phyloP scores from a whole-genome alignment of 1,140 invertebrate species.

The Leucophenga varia region DNA sequence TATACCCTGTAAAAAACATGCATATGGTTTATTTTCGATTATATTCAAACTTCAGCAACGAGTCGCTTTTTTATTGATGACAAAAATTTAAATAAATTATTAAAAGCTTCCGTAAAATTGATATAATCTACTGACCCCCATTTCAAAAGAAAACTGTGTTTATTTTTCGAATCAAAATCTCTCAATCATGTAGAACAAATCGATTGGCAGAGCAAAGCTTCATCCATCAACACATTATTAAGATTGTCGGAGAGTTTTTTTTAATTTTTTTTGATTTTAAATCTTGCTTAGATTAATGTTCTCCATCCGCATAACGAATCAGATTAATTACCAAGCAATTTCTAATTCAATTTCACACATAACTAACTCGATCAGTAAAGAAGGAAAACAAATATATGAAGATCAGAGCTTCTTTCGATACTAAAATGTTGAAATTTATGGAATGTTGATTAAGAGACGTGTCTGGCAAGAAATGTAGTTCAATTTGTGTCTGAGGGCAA shows the following conservation, averaged over 20 bases:
- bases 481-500: constrained; percentile 32
- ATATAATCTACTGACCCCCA: too few species aligned
- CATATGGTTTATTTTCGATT: too few species aligned
- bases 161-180: constrained; percentile 9
- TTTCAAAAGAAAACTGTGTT: constrained; percentile 11
- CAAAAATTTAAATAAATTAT: too few species aligned
- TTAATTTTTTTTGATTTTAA: constrained; percentile 6
- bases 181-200: constrained; percentile 21
- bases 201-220: constrained; percentile 18
- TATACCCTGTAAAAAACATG: too few species aligned
- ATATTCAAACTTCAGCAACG: too few species aligned
- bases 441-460: constrained; percentile 41
- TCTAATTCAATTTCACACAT: constrained; percentile 35
- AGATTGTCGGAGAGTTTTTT: constrained; percentile 3
- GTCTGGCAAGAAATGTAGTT: constrained; percentile 20
- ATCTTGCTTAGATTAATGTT: too few species aligned
- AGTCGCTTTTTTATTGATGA: too few species aligned
- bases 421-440: constrained; percentile 40
- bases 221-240: constrained; percentile 41
- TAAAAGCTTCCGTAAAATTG: too few species aligned
- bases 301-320: constrained; percentile 28
- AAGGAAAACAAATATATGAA: constrained; percentile 12
- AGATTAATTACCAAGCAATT: constrained; percentile 28
- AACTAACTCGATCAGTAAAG: constrained; percentile 12
- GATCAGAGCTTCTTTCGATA: too few species aligned